phyloP scores from a whole-genome alignment of 2,888 invertebrate genomes.

The Tachina grossa region DNA sequence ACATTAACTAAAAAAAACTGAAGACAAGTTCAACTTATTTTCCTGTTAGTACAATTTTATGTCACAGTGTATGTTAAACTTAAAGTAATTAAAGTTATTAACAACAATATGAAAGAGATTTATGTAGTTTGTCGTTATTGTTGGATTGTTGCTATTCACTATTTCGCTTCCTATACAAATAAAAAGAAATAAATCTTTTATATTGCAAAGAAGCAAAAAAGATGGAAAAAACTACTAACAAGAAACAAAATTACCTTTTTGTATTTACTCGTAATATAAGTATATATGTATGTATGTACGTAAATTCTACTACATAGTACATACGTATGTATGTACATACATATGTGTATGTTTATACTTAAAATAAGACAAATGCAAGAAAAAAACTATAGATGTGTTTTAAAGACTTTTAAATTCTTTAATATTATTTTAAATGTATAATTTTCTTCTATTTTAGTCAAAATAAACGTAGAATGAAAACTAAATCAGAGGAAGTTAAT shows the following conservation, averaged over 20 bases:
- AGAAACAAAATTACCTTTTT: neutral
- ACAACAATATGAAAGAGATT: slow-evolving; percentile 45
- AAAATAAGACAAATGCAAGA: too few species aligned
- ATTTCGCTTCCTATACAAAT: slow-evolving; percentile 47
- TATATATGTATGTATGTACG: neutral
- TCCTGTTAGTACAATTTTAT: neutral
- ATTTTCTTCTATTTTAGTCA: too few species aligned
- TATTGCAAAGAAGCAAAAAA: slow-evolving; percentile 6
- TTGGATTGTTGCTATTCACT: neutral
- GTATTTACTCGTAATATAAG: too few species aligned
- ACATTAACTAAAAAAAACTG: too few species aligned
- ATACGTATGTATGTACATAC: neutral
- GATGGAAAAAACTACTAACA: neutral
- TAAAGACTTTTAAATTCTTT: neutral
- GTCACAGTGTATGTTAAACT: neutral
- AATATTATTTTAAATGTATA: neutral
- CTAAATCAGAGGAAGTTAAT: too few species aligned
- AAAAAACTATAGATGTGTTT: neutral
- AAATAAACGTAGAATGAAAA: too few species aligned
- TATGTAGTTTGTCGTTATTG: slow-evolving; percentile 24
- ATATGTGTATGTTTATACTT: neutral
- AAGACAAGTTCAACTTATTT: neutral
- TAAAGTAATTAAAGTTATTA: slow-evolving; percentile 47
- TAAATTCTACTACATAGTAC: neutral
- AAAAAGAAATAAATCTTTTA: slow-evolving; percentile 45